These are phyloP conservation scores for Girardia tigrina DNA, from an alignment of 2,888 invertebrate species.

Conservation along the genomic window DNA sequence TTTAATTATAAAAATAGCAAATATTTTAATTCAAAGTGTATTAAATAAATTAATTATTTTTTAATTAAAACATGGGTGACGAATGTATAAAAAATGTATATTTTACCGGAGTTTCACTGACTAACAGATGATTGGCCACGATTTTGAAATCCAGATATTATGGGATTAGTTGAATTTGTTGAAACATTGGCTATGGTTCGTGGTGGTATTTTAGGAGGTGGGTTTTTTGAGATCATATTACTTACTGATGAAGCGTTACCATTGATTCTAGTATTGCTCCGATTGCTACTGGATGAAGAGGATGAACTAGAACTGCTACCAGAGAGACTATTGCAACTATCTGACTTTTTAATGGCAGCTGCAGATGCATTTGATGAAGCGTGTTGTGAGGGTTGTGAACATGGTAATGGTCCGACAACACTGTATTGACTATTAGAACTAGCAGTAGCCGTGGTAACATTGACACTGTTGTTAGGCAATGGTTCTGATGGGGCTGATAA, in stretches of 20 bases:
- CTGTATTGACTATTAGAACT: slow-evolving; percentile 3
- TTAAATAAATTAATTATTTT: too few species aligned
- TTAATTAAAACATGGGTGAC: too few species aligned
- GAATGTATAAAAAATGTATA: too few species aligned
- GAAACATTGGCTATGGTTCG: neutral
- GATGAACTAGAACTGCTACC: slow-evolving; percentile 24
- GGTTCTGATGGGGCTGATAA: neutral
- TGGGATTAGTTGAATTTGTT: slow-evolving; percentile 11
- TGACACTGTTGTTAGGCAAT: neutral
- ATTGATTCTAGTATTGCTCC: neutral
- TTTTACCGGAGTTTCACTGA: slow-evolving; percentile 6
- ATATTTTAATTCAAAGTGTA: too few species aligned
- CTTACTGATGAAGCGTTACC: slow-evolving; percentile 8
- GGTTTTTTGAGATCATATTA: slow-evolving; percentile 20
- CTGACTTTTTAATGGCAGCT: slow-evolving; percentile 26
- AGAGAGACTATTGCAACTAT: slow-evolving; percentile 30
- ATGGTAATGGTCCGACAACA: slow-evolving; percentile 9
- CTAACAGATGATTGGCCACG: neutral
- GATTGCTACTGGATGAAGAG: slow-evolving; percentile 2
- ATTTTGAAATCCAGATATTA: slow-evolving; percentile 14
- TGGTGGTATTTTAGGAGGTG: slow-evolving; percentile 5
- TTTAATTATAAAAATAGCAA: too few species aligned
- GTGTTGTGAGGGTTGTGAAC: slow-evolving; percentile 6
- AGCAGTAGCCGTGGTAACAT: neutral
- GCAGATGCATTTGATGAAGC: neutral